phyloP scores from a whole-genome alignment of 2,113 vertebrate genomes.

The Sciurus niger region DNA sequence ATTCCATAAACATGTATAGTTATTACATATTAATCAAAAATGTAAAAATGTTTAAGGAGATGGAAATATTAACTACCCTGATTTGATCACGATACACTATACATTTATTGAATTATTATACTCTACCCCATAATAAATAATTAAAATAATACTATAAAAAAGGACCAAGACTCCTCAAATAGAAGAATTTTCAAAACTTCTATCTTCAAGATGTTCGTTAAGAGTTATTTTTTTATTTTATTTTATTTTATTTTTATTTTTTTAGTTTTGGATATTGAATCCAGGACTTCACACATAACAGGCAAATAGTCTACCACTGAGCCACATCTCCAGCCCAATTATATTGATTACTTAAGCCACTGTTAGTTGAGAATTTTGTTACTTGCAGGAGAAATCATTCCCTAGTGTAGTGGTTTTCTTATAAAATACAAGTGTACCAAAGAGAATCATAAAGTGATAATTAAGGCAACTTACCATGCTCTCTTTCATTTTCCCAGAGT shows the following conservation, averaged over 20 bases:
- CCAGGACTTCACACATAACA: too few relatives aligned
- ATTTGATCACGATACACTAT: too few relatives aligned
- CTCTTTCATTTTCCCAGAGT: background rate
- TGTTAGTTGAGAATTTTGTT: background rate
- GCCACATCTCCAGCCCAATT: background rate
- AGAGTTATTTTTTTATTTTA: background rate
- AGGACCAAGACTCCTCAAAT: background rate
- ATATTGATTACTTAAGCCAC: slow-evolving; percentile 19
- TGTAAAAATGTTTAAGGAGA: too few relatives aligned
- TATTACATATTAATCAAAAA: too few relatives aligned
- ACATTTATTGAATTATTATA: too few relatives aligned
- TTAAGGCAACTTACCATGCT: background rate
- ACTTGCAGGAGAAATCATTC: slow-evolving; percentile 4
- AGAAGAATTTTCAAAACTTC: slow-evolving; percentile 8
- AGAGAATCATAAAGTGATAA: background rate
- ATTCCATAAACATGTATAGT: too few relatives aligned
- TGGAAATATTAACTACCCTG: too few relatives aligned
- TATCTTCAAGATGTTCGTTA: background rate
- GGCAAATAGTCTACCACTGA: too few relatives aligned
- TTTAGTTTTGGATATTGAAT: too few relatives aligned
- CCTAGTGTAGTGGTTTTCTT: background rate
- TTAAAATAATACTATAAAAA: background rate
- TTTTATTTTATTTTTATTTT: too few relatives aligned
- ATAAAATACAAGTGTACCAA: background rate
- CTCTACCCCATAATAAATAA: too few relatives aligned